Evolutionary conservation across 1,140 invertebrate species (phyloP).

Genomic region (fruit fly (Drosophila melanogaster)): DNA sequence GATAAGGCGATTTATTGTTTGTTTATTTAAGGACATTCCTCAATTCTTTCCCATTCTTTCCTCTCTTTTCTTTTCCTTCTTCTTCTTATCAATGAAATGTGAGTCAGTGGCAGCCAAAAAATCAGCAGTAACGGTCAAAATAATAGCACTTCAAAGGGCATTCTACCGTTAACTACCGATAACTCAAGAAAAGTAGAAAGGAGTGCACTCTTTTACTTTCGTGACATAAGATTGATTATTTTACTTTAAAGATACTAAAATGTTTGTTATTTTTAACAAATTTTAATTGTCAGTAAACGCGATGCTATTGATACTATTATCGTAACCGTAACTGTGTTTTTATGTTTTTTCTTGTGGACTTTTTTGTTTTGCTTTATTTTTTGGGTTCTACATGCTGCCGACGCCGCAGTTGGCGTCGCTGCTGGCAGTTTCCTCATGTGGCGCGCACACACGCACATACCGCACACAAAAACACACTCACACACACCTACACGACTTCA

Average conservation of each 20-base stretch:
- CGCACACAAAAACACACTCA: constrained; percentile 26
- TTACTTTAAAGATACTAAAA: too few species aligned
- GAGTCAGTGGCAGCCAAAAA: constrained; percentile 30
- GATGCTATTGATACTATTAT: not conserved
- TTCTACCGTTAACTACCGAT: too few species aligned
- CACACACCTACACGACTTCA: constrained; percentile 50
- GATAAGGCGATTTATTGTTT: constrained; percentile 10
- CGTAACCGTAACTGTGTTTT: constrained; percentile 1
- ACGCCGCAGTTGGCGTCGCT: not conserved
- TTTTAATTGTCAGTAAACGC: too few species aligned
- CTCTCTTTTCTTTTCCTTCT: constrained; percentile 4
- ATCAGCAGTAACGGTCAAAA: not conserved
- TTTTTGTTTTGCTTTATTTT: constrained; percentile 24
- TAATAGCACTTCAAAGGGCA: not conserved
- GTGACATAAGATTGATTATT: too few species aligned
- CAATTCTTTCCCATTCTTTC: constrained; percentile 12
- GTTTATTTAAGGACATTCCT: constrained; percentile 23
- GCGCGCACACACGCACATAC: constrained; percentile 28
- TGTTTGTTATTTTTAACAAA: too few species aligned
- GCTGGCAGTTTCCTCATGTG: constrained; percentile 45
- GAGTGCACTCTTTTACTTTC: too few species aligned
- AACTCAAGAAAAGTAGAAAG: too few species aligned
- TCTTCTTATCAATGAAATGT: constrained; percentile 30
- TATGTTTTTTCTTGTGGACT: constrained; percentile 5
- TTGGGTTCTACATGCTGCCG: constrained; percentile 6